phyloP scores from a whole-genome alignment of 2,888 invertebrate species.

The Agrochola lota region DNA sequence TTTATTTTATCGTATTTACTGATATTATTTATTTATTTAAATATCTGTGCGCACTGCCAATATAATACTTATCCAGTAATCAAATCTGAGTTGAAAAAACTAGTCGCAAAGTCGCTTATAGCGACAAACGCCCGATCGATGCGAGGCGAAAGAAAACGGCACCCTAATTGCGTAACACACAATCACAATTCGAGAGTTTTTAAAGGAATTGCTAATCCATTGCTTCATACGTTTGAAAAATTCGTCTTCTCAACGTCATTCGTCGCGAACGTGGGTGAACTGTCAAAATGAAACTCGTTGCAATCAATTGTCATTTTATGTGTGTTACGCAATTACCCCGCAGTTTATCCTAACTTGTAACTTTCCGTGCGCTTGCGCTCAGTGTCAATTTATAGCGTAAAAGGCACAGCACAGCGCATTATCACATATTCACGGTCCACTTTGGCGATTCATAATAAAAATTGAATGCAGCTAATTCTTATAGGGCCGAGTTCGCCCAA shows the following conservation, averaged over 20 bases:
- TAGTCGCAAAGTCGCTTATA: too few relatives aligned
- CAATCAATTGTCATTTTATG: too few relatives aligned
- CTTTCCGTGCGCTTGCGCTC: neutral
- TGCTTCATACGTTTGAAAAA: too few relatives aligned
- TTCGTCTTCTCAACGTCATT: too few relatives aligned
- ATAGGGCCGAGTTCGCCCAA: neutral
- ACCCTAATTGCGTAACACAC: too few relatives aligned
- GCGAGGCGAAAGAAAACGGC: neutral
- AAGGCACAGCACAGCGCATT: neutral
- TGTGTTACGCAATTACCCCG: too few relatives aligned
- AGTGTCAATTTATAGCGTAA: neutral
- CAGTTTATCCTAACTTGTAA: neutral
- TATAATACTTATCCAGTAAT: neutral
- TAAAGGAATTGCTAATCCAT: too few relatives aligned
- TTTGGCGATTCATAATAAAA: neutral
- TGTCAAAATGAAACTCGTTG: too few relatives aligned
- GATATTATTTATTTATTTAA: neutral
- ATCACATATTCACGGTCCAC: neutral
- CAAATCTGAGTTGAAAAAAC: neutral
- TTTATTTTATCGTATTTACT: neutral
- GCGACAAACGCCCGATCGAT: neutral
- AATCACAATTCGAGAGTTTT: too few relatives aligned
- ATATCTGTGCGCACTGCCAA: neutral
- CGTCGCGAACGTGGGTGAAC: too few relatives aligned
- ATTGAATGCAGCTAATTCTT: neutral